These are phyloP conservation scores for Euura saliciscinereae DNA, from an alignment of 1,140 invertebrate genomes.

Conservation along the genomic window DNA sequence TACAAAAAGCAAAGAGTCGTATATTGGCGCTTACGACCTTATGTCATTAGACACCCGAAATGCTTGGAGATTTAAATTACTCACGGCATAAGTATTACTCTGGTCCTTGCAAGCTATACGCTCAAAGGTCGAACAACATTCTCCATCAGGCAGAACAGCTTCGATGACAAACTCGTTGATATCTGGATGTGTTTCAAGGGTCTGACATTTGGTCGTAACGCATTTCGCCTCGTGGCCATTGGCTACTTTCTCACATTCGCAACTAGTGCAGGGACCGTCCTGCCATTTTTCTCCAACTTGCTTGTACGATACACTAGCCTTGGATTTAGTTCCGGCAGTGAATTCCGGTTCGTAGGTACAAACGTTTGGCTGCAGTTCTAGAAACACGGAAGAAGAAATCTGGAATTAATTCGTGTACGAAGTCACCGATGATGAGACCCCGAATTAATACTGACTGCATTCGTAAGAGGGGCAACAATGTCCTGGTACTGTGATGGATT, in stretches of 20 bases:
- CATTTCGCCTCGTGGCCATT: conserved; percentile 46
- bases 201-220: conserved; percentile 53
- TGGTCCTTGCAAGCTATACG: conserved; percentile 67
- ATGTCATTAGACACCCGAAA: too few relatives aligned
- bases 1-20: too few relatives aligned
- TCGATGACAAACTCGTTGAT: conserved; percentile 62
- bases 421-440: background rate
- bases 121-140: conserved; percentile 68
- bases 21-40: too few relatives aligned
- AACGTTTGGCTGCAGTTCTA: conserved; percentile 71
- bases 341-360: conserved; percentile 69
- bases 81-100: conserved; percentile 60
- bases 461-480: conserved; percentile 70
- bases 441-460: conserved; percentile 63
- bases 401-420: background rate
- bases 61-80: background rate
- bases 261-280: conserved; percentile 72
- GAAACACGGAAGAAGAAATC: conserved; percentile 18
- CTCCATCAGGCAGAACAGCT: conserved; percentile 55
- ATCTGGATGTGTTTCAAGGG: conserved; percentile 46
- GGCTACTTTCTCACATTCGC: conserved; percentile 59
- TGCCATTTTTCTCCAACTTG: conserved; percentile 67
- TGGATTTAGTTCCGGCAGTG: conserved; percentile 46
- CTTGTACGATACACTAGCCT: conserved; percentile 57
- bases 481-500: conserved; percentile 49